Base-by-base conservation (phyloP, 2,888 invertebrate genomes). In the Cyclophora albipunctata region DNA sequence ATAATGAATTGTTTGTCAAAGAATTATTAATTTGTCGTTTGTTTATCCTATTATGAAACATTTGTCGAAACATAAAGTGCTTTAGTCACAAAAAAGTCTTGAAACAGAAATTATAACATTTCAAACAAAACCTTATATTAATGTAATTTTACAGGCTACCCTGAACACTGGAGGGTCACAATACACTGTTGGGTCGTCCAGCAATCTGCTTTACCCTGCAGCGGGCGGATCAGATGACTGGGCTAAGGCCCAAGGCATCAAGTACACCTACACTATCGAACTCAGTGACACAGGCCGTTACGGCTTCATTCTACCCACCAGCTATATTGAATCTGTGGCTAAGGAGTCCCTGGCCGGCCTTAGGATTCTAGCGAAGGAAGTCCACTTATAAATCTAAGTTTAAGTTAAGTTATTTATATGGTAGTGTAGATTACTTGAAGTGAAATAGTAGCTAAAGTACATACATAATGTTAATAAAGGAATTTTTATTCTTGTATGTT, bases 181-280 rank as follows among this genome's bases (percentile, higher is more conserved):
- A 46, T 96, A 95, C 71, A 92, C 91, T 37, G 93, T 95, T 0
- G 96, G 96, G 6, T 92, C 94, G 46, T 93, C 95, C 33, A 95
- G 94, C 45, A 91, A 90, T n/a, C 91, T 94, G 0, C 84, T 96
- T 2, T 96, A 96, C 74, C 93, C 96, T 1, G 95, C 95, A 2
- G 84, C 94, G 37, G 96, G 96, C 2, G 95, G 95, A 7, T 94
- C 95, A 0, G 95, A 96, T 66, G 97, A 98, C 77, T 98, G 97
- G 96, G 97, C 96, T 4, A 96, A 97, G 78, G 95, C 95, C 1
- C 87, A 91, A 42, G 92, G 93, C 5, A 93, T 98, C 57, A 96
- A 96, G 74, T 98, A 97, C 74, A 84, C 96, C 2, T 98, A 95
- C 81, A 97, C 97, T 0, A 90, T 98, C 51, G 98, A 98, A 85